These are phyloP conservation scores for Chelonia mydas DNA, from an alignment of 2,797 vertebrate species.

Conservation along the genomic window DNA sequence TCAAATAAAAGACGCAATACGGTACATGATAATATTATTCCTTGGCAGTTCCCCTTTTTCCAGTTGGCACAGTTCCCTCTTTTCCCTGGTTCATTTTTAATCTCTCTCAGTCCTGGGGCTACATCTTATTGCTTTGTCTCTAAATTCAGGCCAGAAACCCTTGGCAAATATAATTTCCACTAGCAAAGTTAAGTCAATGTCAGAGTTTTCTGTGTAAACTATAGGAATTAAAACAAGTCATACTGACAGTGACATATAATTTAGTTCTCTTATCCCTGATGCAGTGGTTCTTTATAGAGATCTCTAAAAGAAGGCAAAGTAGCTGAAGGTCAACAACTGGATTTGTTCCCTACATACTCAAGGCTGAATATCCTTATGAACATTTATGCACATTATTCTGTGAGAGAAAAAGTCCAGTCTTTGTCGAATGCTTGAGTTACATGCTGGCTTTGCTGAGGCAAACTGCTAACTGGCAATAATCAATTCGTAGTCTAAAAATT, in stretches of 20 bases:
- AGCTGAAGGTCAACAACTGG: not conserved
- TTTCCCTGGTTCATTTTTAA: constrained; percentile 54
- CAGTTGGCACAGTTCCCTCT: constrained; percentile 34
- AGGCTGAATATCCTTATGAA: constrained; percentile 43
- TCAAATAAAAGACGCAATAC: constrained; percentile 32
- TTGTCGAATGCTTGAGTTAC: constrained; percentile 7
- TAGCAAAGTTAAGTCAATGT: constrained; percentile 41
- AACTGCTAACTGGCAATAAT: constrained; percentile 34
- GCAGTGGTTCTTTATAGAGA: not conserved
- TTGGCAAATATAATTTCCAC: constrained; percentile 59
- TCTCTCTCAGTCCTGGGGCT: constrained; percentile 51
- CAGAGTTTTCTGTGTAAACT: constrained; percentile 32
- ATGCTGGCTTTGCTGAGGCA: not conserved
- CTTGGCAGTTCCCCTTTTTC: constrained; percentile 57
- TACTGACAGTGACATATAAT: not conserved
- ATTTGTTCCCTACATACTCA: constrained; percentile 30
- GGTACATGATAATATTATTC: constrained; percentile 5
- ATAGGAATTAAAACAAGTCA: constrained; percentile 31
- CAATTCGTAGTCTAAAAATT: constrained; percentile 10
- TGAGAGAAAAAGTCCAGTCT: not conserved
- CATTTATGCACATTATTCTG: constrained; percentile 1
- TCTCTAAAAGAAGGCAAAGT: constrained; percentile 12
- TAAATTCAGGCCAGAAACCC: constrained; percentile 38
- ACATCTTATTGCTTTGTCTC: constrained; percentile 39
- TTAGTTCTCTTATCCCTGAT: not conserved